These are phyloP conservation scores for Sphinx pinastri DNA, from an alignment of 2,888 invertebrate species.

Conservation along the genomic window DNA sequence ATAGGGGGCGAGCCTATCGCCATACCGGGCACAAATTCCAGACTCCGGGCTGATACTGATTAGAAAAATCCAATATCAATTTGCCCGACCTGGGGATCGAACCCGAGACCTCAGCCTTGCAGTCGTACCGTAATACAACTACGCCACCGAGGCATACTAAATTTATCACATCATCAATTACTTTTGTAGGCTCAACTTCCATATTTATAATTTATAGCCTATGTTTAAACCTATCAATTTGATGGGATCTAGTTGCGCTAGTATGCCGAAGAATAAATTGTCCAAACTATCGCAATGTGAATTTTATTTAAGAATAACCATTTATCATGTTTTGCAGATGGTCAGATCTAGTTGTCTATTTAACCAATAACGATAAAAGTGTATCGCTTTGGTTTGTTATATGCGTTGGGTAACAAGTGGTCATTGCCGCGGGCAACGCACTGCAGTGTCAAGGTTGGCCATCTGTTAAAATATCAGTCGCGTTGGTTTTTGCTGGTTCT, in stretches of 20 bases:
- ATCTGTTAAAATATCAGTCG: constrained; percentile 1
- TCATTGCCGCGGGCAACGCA: background rate
- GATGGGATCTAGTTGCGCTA: background rate
- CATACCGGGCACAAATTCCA: too few species aligned
- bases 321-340: constrained; percentile 28
- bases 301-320: constrained; percentile 24
- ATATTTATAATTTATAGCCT: constrained; percentile 1
- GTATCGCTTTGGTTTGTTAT: background rate
- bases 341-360: constrained; percentile 18
- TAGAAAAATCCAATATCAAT: too few species aligned
- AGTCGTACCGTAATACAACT: too few species aligned
- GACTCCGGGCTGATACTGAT: too few species aligned
- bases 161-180: background rate
- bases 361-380: constrained; percentile 1
- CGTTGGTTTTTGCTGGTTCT: background rate
- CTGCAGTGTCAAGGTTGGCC: background rate
- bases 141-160: too few species aligned
- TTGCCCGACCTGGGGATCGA: too few species aligned
- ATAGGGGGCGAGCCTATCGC: too few species aligned
- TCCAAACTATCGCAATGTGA: constrained; percentile 27
- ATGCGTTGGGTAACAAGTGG: background rate
- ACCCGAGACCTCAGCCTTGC: too few species aligned
- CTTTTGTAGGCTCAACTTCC: background rate
- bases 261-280: constrained; percentile 10
- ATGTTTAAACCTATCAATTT: background rate